These are phyloP conservation scores for Barypeithes pellucidus DNA, from an alignment of 2,888 invertebrate genomes.

Conservation along the genomic window DNA sequence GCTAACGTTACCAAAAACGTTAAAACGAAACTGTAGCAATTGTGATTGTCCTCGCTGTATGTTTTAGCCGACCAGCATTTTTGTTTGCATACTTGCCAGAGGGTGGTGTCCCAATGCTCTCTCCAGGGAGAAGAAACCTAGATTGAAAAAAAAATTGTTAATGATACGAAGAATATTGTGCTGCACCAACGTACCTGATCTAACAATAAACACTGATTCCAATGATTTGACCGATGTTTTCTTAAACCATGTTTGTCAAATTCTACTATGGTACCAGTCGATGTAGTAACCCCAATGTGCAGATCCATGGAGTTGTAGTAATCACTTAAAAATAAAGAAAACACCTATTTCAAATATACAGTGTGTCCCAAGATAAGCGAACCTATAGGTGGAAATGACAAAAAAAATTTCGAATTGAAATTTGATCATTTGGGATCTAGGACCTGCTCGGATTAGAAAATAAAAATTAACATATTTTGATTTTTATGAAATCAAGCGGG, in stretches of 20 bases:
- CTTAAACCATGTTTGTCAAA: constrained; percentile 87
- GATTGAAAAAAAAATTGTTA: constrained; percentile 5
- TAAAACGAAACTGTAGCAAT: constrained; percentile 91
- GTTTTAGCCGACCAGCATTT: constrained; percentile 78
- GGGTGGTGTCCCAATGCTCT: constrained; percentile 80
- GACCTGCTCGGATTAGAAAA: too few relatives aligned
- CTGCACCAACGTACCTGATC: constrained; percentile 76
- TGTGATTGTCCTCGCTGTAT: constrained; percentile 85
- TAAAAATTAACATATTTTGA: too few relatives aligned
- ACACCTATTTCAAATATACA: not conserved
- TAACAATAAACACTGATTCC: constrained; percentile 82
- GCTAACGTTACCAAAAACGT: constrained; percentile 83
- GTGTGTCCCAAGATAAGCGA: too few relatives aligned
- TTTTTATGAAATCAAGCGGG: too few relatives aligned
- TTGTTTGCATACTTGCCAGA: constrained; percentile 77
- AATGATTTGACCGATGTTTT: constrained; percentile 72
- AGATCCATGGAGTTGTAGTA: constrained; percentile 88
- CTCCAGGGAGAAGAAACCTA: constrained; percentile 74
- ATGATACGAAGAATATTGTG: too few relatives aligned
- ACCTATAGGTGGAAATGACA: too few relatives aligned
- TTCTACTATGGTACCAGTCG: constrained; percentile 85
- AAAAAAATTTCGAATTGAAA: too few relatives aligned
- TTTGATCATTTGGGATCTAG: too few relatives aligned
- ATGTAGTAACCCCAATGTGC: constrained; percentile 92
- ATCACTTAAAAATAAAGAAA: constrained; percentile 75